Evolutionary conservation across 2,113 vertebrate species (phyloP), one percentile per base, ranked within the genome.

Genomic region (Gyps fulvus): DNA sequence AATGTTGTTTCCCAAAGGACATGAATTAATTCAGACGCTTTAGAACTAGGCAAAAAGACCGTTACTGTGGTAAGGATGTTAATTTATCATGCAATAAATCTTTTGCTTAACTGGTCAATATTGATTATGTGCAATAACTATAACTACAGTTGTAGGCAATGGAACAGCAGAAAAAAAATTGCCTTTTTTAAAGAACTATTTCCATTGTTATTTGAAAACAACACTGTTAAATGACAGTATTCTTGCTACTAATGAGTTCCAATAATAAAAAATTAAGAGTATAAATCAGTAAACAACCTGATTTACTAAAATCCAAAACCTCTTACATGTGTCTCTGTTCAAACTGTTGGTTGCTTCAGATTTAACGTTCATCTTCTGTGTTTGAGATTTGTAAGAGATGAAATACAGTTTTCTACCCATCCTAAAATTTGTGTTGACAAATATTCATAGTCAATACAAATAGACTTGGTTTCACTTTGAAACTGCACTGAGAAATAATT

Each of bases 41-140:
- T 59, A 16, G 70, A 82, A 57, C 73, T 21, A 84, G 52, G 34
- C 27, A 94, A 82, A 93, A 93, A 73, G 58, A 50, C 62, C 62
- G 18, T 87, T 91, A 63, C 49, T 80, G 25, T 89, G 26, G 32
- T 57, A 80, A 95, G 61, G 22, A 36, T 77, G 54, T 85, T 94
- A 93, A 94, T 93, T 95, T 72, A 89, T 89, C 57, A 61, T 31
- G 27, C 66, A 89, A 47, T 76, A 91, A 78, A 93, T 94, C 47
- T 93, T 92, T 91, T 76, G 8, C n/a, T 94, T 94, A 95, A 93
- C 73, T 87, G 62, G 66, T 83, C 77, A 72, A 55, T 95, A 95
- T 82, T 79, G 80, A 93, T 84, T 40, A 69, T 54, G 27, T 67
- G 32, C 42, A 85, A 58, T 72, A 87, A 61, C 58, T 61, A 38